Evolutionary conservation across 2,797 vertebrate species (phyloP).

Genomic region (Molossus molossus): DNA sequence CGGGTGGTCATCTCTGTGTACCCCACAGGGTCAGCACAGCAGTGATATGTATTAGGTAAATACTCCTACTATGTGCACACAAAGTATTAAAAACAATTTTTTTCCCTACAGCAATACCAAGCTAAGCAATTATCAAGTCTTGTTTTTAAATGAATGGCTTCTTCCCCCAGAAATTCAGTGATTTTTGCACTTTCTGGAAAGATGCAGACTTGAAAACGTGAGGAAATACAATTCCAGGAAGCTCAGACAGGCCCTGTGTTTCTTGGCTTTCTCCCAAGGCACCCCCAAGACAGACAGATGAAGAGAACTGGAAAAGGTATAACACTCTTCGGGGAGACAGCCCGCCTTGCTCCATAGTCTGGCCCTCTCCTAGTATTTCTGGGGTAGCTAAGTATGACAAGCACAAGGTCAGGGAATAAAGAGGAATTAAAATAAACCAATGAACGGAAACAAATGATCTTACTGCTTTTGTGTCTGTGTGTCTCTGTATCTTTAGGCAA

Average conservation of each 20-base stretch:
- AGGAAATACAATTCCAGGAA: slow-evolving; percentile 7
- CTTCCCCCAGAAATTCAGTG: background rate
- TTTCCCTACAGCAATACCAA: background rate
- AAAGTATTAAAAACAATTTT: background rate
- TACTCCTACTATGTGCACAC: background rate
- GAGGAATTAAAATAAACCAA: slow-evolving; percentile 49
- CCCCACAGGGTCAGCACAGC: background rate
- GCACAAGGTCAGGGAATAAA: background rate
- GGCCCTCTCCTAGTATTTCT: background rate
- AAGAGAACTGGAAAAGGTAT: background rate
- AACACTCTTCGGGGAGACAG: background rate
- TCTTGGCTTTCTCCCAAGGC: background rate
- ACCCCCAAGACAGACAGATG: background rate
- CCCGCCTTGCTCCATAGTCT: background rate
- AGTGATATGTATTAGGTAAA: background rate
- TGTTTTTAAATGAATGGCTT: slow-evolving; percentile 8
- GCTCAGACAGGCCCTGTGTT: background rate
- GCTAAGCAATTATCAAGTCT: background rate
- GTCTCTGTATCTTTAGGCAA: slow-evolving; percentile 59
- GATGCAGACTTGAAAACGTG: background rate
- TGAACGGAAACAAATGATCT: slow-evolving; percentile 56
- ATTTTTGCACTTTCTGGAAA: background rate
- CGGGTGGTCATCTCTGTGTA: background rate
- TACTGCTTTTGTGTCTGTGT: background rate
- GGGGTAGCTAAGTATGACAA: background rate